Evolutionary conservation across 2,797 vertebrate genomes (phyloP), one percentile per base, ranked within the genome.

Genomic region (Natrix natrix): DNA sequence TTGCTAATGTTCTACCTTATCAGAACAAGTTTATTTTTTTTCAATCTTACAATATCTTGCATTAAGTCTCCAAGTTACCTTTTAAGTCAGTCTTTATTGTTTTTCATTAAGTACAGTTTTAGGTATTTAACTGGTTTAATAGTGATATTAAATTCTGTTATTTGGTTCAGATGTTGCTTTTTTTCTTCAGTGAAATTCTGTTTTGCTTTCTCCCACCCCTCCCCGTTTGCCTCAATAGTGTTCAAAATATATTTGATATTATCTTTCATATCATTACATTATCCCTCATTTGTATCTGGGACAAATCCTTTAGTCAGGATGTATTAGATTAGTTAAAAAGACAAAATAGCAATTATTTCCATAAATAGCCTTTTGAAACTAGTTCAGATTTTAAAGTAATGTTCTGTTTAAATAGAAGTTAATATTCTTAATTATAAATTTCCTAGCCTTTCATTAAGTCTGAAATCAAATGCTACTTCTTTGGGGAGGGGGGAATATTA

Each of bases 381-480:
- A 7, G 20, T n/a, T 87, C 24, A 69, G 52, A 57, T 90, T 63
- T 54, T 59, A 78, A 66, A 78, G 2, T 52, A 48, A 83, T 48
- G 4, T 26, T 32, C 24, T 89, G 88, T 66, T 87, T 78, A 89
- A 55, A 20, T 88, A 12, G 26, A 94, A 93, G 88, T 12, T 22
- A 86, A 52, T 56, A 86, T 90, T 89, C 90, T 22, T 66, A 48
- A 43, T 88, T 90, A 88, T 91, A 88, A 4, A 14, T 91, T 88
- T 86, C 20, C 93, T 2, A 43, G 83, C 91, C 93, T 87, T 87
- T 2, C 7, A 86, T 92, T 87, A 92, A 69, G 89, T 63, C 66
- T 92, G 54, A 95, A 96, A 92, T 26, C 91, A 93, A 43, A 52
- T 66, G 55, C 0, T 60, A 7, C 10, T 86, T 93, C 4, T 88